Evolutionary conservation across 2,797 vertebrate genomes (phyloP).

Genomic region (Odontamblyopus lacepedii): DNA sequence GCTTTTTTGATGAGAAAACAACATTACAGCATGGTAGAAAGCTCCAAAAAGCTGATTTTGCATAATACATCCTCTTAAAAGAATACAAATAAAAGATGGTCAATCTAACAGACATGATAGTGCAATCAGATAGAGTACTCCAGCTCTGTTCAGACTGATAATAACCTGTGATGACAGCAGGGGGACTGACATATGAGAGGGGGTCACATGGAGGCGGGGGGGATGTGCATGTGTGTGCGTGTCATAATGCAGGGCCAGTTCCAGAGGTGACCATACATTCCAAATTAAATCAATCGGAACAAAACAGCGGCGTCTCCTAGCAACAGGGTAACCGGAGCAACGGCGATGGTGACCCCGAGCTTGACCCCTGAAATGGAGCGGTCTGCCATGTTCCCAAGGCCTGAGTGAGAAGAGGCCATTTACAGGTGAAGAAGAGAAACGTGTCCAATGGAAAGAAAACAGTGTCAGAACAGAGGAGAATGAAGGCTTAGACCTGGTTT

Average conservation of each 20-base stretch:
- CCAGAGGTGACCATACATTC: constrained; percentile 65
- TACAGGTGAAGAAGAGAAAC: not conserved
- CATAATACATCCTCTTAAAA: too few relatives aligned
- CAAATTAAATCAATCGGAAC: constrained; percentile 82
- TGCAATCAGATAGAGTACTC: too few relatives aligned
- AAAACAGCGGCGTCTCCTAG: constrained; percentile 78
- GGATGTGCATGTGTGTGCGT: not conserved
- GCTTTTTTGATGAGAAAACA: too few relatives aligned
- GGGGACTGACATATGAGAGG: too few relatives aligned
- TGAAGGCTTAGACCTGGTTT: not conserved
- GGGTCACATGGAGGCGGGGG: not conserved
- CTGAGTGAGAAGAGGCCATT: not conserved
- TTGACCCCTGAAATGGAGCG: constrained; percentile 72
- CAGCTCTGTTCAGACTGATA: too few relatives aligned
- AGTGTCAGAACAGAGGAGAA: not conserved
- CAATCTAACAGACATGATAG: too few relatives aligned
- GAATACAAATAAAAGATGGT: too few relatives aligned
- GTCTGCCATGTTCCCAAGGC: not conserved
- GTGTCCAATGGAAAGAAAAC: not conserved
- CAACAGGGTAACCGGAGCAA: constrained; percentile 77
- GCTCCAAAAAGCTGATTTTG: too few relatives aligned
- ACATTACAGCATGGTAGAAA: too few relatives aligned
- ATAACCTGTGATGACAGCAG: too few relatives aligned
- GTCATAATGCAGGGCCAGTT: constrained; percentile 33
- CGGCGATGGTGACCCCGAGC: constrained; percentile 73